A percentile compares a stretch with the other conserved stretches of the same genome.
These are phyloP conservation scores for Seriola rivoliana DNA, from an alignment of 2,113 vertebrate genomes.

Conservation along the genomic window DNA sequence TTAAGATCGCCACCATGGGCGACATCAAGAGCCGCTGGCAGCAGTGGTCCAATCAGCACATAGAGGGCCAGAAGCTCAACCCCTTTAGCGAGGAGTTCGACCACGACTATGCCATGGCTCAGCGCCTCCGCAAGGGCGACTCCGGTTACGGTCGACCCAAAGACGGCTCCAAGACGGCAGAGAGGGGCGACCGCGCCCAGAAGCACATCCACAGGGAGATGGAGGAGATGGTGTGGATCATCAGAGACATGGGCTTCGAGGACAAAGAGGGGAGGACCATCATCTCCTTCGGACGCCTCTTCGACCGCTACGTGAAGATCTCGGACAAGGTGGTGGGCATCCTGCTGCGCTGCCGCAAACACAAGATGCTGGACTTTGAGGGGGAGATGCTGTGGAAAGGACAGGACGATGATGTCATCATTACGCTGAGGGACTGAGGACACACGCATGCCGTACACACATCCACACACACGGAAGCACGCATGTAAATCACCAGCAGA, in stretches of 20 bases:
- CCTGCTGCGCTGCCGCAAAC: slow-evolving; percentile 87
- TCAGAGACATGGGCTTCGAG: slow-evolving; percentile 81
- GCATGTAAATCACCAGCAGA: neutral
- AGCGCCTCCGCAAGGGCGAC: slow-evolving; percentile 85
- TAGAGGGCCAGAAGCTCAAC: slow-evolving; percentile 85
- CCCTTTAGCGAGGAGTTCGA: slow-evolving; percentile 90
- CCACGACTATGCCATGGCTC: slow-evolving; percentile 83
- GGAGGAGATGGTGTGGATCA: slow-evolving; percentile 88
- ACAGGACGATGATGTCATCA: slow-evolving; percentile 83
- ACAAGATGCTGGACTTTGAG: slow-evolving; percentile 87
- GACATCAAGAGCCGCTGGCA: slow-evolving; percentile 86
- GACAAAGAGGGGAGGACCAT: slow-evolving; percentile 71
- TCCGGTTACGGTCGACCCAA: slow-evolving; percentile 85
- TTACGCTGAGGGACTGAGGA: slow-evolving; percentile 78
- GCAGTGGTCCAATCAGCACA: slow-evolving; percentile 82
- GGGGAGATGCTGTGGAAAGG: slow-evolving; percentile 90
- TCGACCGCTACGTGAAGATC: slow-evolving; percentile 88
- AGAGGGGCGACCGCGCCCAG: slow-evolving; percentile 84
- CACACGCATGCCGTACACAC: neutral
- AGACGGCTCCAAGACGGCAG: slow-evolving; percentile 85
- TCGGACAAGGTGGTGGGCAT: slow-evolving; percentile 90
- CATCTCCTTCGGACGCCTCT: slow-evolving; percentile 85
- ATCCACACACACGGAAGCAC: neutral
- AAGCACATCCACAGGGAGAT: slow-evolving; percentile 86
- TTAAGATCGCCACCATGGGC: slow-evolving; percentile 75